Evolutionary conservation across 2,888 invertebrate genomes (phyloP).

Genomic region (Fragum sueziense): DNA sequence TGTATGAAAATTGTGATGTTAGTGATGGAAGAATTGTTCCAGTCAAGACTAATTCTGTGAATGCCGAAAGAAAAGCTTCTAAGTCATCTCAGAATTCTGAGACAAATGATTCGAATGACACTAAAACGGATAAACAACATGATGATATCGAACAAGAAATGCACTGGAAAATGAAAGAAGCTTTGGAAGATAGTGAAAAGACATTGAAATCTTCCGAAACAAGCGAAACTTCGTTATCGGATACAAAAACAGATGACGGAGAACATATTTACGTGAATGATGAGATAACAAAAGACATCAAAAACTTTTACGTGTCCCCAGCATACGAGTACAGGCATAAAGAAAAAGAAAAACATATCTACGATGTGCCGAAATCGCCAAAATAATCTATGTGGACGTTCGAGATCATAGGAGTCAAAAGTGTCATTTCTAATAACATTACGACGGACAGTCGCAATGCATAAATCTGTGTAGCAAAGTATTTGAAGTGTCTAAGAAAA

Average conservation of each 20-base stretch:
- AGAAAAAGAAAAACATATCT: neutral
- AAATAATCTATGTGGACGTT: neutral
- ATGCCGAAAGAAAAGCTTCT: neutral
- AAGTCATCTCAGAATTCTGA: too few species aligned
- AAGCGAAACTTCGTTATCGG: neutral
- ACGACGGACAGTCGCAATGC: too few species aligned
- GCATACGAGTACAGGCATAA: neutral
- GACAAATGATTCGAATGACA: neutral
- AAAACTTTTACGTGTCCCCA: conserved; percentile 4
- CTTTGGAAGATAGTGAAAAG: neutral
- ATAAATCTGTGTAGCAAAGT: too few species aligned
- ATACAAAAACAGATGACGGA: neutral
- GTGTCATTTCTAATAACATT: too few species aligned
- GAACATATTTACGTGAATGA: conserved; percentile 15
- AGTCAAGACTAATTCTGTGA: neutral
- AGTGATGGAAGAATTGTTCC: neutral
- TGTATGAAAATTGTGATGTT: conserved; percentile 24
- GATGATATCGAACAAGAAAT: neutral
- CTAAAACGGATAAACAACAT: neutral
- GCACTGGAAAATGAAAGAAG: conserved; percentile 18
- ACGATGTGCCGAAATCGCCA: conserved; percentile 11
- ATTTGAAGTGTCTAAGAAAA: too few species aligned
- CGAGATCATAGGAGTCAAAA: neutral
- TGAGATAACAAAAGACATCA: neutral
- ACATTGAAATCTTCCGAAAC: neutral